These are phyloP conservation scores for Loriculus beryllinus DNA, from an alignment of 2,797 vertebrate genomes.

Conservation along the genomic window DNA sequence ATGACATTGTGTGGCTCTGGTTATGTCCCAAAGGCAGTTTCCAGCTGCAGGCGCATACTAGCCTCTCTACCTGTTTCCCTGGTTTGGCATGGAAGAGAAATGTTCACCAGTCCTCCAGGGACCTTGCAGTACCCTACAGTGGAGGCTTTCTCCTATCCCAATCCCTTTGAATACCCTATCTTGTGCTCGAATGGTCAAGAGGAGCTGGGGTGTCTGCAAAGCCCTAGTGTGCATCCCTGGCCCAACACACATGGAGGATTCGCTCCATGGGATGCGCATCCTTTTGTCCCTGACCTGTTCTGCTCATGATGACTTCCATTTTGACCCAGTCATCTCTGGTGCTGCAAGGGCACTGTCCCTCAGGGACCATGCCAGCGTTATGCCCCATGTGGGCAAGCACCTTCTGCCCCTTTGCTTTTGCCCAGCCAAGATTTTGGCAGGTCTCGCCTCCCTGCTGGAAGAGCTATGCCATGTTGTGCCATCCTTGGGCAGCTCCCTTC, in stretches of 20 bases:
- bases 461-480: accelerated
- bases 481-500: not conserved
- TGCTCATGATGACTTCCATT: not conserved
- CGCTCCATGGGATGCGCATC: not conserved
- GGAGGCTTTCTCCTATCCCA: not conserved
- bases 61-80: not conserved
- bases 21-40: not conserved
- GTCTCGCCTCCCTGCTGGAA: accelerated
- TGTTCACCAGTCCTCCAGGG: not conserved
- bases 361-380: not conserved
- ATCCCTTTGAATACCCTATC: not conserved
- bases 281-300: accelerated
- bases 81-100: not conserved
- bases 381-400: not conserved
- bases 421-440: not conserved
- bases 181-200: not conserved
- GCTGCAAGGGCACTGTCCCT: not conserved
- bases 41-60: not conserved
- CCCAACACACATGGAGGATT: accelerated
- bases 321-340: not conserved
- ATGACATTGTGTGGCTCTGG: constrained; percentile 25
- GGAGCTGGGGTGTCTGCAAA: not conserved
- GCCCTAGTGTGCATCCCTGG: accelerated
- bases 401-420: not conserved
- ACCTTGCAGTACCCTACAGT: not conserved